phyloP scores from a whole-genome alignment of 2,113 vertebrate genomes.

The Micronycteris hirsuta region DNA sequence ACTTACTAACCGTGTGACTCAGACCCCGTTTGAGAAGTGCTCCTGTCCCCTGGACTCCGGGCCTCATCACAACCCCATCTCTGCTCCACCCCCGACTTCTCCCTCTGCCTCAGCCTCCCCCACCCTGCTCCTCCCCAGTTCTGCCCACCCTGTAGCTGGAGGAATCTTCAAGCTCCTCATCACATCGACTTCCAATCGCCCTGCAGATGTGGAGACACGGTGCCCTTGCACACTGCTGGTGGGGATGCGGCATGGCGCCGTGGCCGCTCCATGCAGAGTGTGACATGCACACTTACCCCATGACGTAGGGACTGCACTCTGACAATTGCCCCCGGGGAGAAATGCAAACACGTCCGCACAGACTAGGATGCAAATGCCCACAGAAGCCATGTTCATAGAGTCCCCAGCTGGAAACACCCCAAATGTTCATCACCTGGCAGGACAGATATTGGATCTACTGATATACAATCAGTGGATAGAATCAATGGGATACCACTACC shows the following conservation, averaged over 20 bases:
- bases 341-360: neutral
- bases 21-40: neutral
- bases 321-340: neutral
- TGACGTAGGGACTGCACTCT: fast-evolving
- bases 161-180: neutral
- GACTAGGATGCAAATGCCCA: neutral
- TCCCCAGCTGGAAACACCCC: neutral
- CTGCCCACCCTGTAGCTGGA: neutral
- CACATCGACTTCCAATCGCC: neutral
- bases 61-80: fast-evolving
- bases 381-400: neutral
- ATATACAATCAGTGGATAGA: neutral
- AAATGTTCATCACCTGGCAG: neutral
- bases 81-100: neutral
- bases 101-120: neutral
- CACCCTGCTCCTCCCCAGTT: neutral
- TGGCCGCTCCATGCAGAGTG: neutral
- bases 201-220: neutral
- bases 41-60: neutral
- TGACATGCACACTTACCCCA: neutral
- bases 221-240: no score
- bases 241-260: fast-evolving
- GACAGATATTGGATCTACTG: neutral
- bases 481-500: neutral
- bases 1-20: neutral